Evolutionary conservation across 1,140 invertebrate species (phyloP).

Genomic region (Helicoverpa armigera): DNA sequence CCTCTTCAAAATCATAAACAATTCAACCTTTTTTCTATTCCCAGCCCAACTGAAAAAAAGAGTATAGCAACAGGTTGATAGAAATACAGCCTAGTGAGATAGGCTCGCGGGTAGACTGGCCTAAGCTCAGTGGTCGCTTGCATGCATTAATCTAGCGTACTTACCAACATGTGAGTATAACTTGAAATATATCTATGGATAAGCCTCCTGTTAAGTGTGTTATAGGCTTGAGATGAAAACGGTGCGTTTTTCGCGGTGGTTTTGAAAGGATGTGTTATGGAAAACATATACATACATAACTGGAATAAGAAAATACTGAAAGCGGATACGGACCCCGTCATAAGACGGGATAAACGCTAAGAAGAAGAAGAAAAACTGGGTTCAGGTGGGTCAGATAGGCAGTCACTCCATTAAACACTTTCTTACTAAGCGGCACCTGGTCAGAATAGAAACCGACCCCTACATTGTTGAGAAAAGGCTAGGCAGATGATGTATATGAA

Average conservation of each 20-base stretch:
- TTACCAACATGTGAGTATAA: constrained; percentile 49
- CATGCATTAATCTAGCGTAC: constrained; percentile 53
- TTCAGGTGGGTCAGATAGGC: too few relatives aligned
- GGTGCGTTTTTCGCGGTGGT: neutral
- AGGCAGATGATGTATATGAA: too few relatives aligned
- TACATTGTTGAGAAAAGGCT: too few relatives aligned
- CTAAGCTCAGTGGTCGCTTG: constrained; percentile 37
- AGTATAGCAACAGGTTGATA: neutral
- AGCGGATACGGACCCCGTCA: too few relatives aligned
- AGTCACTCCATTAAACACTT: too few relatives aligned
- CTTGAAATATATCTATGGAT: constrained; percentile 45
- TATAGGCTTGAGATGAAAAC: neutral
- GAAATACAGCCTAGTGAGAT: constrained; percentile 11
- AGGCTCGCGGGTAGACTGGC: neutral
- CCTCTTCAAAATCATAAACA: neutral
- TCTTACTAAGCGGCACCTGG: too few relatives aligned
- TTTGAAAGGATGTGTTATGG: too few relatives aligned
- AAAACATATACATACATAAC: too few relatives aligned
- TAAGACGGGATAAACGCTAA: too few relatives aligned
- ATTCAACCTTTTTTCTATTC: neutral
- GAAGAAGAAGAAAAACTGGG: too few relatives aligned
- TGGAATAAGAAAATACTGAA: too few relatives aligned
- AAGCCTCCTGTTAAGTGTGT: constrained; percentile 4
- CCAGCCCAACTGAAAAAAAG: neutral
- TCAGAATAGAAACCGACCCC: too few relatives aligned